Base-by-base conservation (phyloP, 2,888 invertebrate genomes). In the Chirona hameri region DNA sequence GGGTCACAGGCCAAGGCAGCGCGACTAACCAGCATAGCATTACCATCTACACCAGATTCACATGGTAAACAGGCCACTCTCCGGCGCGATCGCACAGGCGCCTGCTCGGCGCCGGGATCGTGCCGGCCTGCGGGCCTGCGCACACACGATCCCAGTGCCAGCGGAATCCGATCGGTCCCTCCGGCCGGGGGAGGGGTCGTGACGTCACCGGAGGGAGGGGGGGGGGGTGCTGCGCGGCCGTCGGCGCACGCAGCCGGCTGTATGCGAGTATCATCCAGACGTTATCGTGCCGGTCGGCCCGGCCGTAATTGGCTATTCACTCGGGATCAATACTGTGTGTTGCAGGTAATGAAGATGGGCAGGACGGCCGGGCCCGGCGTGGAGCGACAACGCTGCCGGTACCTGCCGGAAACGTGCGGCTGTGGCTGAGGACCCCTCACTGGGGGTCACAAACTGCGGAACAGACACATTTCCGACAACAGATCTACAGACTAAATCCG, bases 1-100 rank as follows among this genome's bases (percentile, higher is more conserved):
- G 76, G 76, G 76, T 76, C 76, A 14, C 7, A 39, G 76, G 76
- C 46, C 76, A 46, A 76, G 76, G 46, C 76, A 24, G 46, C 18
- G 46, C 18, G 10, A 76, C 76, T 46, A 46, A 76, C 76, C 10
- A 46, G 76, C 76, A 76, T 76, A 46, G 39, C 76, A 76, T 76
- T 76, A 76, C 76, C 76, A 76, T 39, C 76, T 76, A 76, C 76
- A 76, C 76, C 46, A 27, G 76, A 76, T 76, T 76, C 76, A 76
- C 76, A 76, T 76, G 76, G 76, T 76, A 76, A 76, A 76, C 76
- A 76, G 39, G 24, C 76, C 24, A 46, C 46, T 76, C 46, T 21
- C 76, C 46, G 76, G 24, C 5, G 15, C 24, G 10, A 39, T 46
- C 14, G 1, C 24, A 5, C 39, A 24, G 21, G 27, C 24, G 31